Evolutionary conservation across 2,113 vertebrate species (phyloP).

Genomic region (Bubo bubo): DNA sequence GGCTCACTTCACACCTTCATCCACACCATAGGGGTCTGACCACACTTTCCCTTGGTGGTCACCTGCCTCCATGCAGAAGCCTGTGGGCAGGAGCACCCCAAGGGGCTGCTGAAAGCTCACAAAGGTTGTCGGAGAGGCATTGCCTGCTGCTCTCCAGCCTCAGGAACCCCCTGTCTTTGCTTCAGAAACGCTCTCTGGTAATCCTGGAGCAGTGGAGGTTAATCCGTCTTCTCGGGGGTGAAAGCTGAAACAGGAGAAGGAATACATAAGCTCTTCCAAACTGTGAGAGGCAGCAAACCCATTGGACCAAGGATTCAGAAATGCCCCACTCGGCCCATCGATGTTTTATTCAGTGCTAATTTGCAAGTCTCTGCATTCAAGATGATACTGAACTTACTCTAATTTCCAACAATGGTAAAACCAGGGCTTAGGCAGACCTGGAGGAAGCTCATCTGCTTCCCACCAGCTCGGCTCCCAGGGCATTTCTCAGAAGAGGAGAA

Average conservation of each 20-base stretch:
- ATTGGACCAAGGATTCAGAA: background rate
- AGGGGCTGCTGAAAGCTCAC: background rate
- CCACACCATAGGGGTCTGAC: no score
- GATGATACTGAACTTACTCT: background rate
- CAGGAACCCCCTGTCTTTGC: background rate
- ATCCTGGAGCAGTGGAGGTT: background rate
- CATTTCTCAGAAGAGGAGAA: background rate
- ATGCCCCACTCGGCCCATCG: rapidly evolving
- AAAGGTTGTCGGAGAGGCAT: background rate
- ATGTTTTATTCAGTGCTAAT: background rate
- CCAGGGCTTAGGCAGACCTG: background rate
- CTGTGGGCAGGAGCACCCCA: background rate
- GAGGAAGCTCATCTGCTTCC: background rate
- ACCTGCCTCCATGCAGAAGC: background rate
- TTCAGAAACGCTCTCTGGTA: background rate
- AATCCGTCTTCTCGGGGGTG: background rate
- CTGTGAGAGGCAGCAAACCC: background rate
- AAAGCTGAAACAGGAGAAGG: background rate
- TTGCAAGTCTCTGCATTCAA: background rate
- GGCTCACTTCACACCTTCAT: background rate
- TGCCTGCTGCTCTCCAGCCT: background rate
- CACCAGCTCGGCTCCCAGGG: background rate
- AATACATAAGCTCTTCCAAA: background rate
- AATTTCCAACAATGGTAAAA: background rate
- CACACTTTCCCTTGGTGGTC: background rate